A percentile compares a stretch with the other conserved stretches of the same genome.
Evolutionary conservation across 2,113 vertebrate genomes (phyloP).

Genomic region (Tapirus terrestris): DNA sequence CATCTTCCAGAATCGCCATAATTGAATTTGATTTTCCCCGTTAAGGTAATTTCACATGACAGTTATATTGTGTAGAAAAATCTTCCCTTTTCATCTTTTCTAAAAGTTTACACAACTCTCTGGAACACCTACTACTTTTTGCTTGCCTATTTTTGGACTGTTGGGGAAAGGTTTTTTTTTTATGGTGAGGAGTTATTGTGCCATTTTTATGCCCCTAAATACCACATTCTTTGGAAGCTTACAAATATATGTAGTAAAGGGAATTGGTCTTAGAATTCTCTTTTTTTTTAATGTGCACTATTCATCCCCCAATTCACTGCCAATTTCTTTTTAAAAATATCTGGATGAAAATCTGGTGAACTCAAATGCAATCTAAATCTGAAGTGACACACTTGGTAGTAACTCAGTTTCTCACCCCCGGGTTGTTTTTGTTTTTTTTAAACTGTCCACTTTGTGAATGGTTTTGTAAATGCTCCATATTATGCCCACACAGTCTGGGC

Average conservation of each 20-base stretch:
- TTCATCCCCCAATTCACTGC: background rate
- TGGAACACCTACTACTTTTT: background rate
- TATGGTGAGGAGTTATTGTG: background rate
- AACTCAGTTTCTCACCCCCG: background rate
- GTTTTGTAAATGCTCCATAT: background rate
- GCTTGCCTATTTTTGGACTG: constrained; percentile 34
- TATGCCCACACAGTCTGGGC: constrained; percentile 19
- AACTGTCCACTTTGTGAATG: constrained; percentile 28
- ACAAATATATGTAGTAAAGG: background rate
- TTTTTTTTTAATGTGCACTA: background rate
- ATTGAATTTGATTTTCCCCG: background rate
- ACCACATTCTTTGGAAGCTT: background rate
- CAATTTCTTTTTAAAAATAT: background rate
- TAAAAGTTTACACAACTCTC: background rate
- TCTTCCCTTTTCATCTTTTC: constrained; percentile 19
- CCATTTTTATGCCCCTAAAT: background rate
- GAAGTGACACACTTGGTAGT: background rate
- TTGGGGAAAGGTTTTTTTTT: background rate
- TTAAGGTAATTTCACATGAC: constrained; percentile 14
- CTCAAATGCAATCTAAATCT: background rate
- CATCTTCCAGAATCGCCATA: background rate
- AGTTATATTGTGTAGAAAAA: constrained; percentile 11
- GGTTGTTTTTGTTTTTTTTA: background rate
- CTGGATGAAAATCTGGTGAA: background rate
- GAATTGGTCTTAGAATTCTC: background rate